phyloP scores from a whole-genome alignment of 1,140 invertebrate genomes.

The Chironomus striatipennis region DNA sequence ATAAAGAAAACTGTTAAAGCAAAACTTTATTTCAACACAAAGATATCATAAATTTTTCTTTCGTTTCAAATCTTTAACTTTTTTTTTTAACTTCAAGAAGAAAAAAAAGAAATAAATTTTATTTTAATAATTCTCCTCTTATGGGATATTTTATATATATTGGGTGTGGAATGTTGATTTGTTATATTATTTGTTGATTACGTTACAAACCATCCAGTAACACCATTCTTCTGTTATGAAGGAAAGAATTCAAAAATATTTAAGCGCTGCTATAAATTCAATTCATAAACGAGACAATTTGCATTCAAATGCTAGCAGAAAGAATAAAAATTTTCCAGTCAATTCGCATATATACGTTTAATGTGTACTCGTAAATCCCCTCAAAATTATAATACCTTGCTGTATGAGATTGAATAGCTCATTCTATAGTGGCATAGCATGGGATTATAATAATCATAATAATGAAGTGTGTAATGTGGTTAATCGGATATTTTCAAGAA shows the following conservation, averaged over 20 bases:
- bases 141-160: slow-evolving; percentile 2
- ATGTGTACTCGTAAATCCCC: not conserved
- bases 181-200: slow-evolving; percentile 22
- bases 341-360: slow-evolving; percentile 3
- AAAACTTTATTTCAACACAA: slow-evolving; percentile 14
- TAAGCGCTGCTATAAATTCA: not conserved
- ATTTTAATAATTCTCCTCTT: slow-evolving; percentile 14
- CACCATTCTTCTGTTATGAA: not conserved
- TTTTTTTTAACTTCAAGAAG: not conserved
- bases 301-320: not conserved
- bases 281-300: slow-evolving; percentile 1
- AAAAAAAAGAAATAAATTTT: not conserved
- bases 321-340: not conserved
- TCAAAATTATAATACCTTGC: not conserved
- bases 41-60: not conserved
- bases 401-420: not conserved
- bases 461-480: slow-evolving; percentile 23
- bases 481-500: slow-evolving; percentile 2
- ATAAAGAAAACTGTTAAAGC: not conserved
- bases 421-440: slow-evolving; percentile 1
- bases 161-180: slow-evolving; percentile 20
- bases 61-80: not conserved
- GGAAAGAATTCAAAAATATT: not conserved
- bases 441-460: slow-evolving; percentile 10
- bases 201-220: not conserved